These are phyloP conservation scores for Eupithecia abbreviata DNA, from an alignment of 2,888 invertebrate species.

Conservation along the genomic window DNA sequence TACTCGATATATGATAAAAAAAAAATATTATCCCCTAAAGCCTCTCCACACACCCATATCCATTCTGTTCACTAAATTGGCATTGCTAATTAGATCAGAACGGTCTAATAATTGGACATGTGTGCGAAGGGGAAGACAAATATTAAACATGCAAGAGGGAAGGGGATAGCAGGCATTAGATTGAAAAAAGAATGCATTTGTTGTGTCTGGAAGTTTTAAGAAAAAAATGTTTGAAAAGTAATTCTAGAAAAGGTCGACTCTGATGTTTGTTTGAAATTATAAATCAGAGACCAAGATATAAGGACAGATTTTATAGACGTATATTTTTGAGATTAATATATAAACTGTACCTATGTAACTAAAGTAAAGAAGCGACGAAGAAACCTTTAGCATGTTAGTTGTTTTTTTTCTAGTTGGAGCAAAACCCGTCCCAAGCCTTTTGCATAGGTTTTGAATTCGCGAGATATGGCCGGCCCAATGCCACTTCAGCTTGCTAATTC, in stretches of 20 bases:
- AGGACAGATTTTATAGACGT: too few species aligned
- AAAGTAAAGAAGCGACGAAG: too few species aligned
- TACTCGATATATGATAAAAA: background rate
- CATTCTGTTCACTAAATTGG: slow-evolving; percentile 57
- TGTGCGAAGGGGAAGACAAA: slow-evolving; percentile 34
- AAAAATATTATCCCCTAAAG: background rate
- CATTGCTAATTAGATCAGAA: slow-evolving; percentile 69
- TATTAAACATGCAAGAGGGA: too few species aligned
- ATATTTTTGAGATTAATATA: too few species aligned
- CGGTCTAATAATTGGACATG: slow-evolving; percentile 61
- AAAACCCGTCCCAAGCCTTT: too few species aligned
- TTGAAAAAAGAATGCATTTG: background rate
- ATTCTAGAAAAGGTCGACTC: background rate
- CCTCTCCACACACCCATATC: slow-evolving; percentile 21
- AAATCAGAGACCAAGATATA: background rate
- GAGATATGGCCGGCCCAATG: too few species aligned
- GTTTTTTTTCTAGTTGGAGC: too few species aligned
- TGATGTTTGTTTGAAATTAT: background rate
- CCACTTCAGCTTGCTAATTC: too few species aligned
- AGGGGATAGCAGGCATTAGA: background rate
- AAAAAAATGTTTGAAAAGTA: background rate
- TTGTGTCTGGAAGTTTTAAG: background rate
- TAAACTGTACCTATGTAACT: too few species aligned
- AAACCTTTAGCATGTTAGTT: too few species aligned
- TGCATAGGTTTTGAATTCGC: too few species aligned